Evolutionary conservation across 2,888 invertebrate species (phyloP).

Genomic region (Thymelicus lineola): DNA sequence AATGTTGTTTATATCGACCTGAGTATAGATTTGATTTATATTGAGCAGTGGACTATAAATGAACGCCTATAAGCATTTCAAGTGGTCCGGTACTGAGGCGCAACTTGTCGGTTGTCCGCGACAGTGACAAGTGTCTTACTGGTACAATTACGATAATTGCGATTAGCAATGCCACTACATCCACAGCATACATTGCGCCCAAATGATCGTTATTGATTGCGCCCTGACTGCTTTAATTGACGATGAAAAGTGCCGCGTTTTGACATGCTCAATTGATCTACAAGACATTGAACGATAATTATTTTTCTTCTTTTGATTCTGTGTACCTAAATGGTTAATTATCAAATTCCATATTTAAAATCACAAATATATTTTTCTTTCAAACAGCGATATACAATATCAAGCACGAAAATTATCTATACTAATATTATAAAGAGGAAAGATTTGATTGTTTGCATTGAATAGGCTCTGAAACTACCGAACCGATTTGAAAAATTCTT

Average conservation of each 20-base stretch:
- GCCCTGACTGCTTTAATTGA: conserved; percentile 21
- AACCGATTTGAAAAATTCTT: no score
- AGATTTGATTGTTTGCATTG: no score
- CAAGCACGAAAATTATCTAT: background rate
- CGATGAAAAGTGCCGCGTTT: conserved; percentile 18
- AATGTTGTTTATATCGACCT: background rate
- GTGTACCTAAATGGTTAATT: no score
- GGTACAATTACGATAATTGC: conserved; percentile 35
- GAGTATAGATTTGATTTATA: conserved; percentile 2
- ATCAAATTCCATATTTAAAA: no score
- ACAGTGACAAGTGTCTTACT: conserved; percentile 28
- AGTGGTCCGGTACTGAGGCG: conserved; percentile 23
- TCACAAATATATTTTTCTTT: no score
- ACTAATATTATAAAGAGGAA: no score
- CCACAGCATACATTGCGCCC: conserved; percentile 18
- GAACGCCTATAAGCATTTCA: conserved; percentile 16
- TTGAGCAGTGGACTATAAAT: background rate
- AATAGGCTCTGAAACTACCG: no score
- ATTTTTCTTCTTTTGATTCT: background rate
- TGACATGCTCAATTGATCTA: background rate
- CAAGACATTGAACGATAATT: no score
- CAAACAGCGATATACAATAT: no score
- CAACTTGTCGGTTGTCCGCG: conserved; percentile 30
- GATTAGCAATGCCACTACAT: conserved; percentile 28
- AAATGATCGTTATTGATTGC: conserved; percentile 32